Evolutionary conservation across 2,113 vertebrate species (phyloP), one percentile per base, ranked within the genome.

Genomic region (Prionailurus bengalensis): DNA sequence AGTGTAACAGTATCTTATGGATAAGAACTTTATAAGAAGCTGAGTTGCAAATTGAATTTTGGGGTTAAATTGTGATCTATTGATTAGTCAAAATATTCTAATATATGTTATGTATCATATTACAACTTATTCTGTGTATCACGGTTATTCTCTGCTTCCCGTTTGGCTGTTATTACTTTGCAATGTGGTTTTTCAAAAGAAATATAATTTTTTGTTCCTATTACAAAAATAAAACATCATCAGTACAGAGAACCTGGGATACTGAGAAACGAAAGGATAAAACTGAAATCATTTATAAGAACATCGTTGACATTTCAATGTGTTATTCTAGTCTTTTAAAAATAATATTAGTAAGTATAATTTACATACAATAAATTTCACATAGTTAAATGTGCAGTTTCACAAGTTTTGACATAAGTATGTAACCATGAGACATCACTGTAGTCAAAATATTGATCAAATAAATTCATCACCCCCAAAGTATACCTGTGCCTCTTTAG

Each of bases 31-130:
- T 29, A 48, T 31, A 73, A 48, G 63, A 31, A 48, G 3, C 27
- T 65, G 65, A 87, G 42, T 89, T 96, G 39, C 19, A 91, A 85
- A 74, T 25, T 93, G 55, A 91, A 48, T 42, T 78, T 95, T 58
- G 79, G 45, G 14, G 27, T 90, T 94, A 68, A 74, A 91, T 78
- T 86, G 21, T 90, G 66, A 55, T 55, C 5, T 51, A 8, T 42
- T 82, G 45, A 25, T 89, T 29, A 73, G 53, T 42, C 63, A 83
- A 55, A 87, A 51, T 79, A 91, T 42, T 70, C 74, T 89, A 51
- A 63, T 66, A 29, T 58, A 23, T 63, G 29, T 85, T 42, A 48
- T 48, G 9, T 42, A 29, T 71, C 21, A 42, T 51, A 70, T 82
- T 92, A 61, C 42, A 79, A 4, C 66, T 73, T 89, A 71, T 33